phyloP scores from a whole-genome alignment of 2,888 invertebrate species.

The Amiota mariae region DNA sequence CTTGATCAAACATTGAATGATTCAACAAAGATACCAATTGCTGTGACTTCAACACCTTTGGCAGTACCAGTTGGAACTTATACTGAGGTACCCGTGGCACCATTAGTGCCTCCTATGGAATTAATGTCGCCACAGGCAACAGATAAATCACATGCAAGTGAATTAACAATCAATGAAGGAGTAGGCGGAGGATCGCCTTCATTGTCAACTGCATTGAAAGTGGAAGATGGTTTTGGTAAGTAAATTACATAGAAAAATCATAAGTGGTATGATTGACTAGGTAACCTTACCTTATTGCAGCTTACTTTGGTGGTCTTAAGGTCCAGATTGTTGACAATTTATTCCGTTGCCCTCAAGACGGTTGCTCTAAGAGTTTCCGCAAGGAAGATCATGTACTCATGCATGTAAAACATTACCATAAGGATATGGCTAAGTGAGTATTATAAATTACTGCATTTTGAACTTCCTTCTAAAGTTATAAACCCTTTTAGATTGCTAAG shows the following conservation, averaged over 20 bases:
- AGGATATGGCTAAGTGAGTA: slow-evolving; percentile 80
- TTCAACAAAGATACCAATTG: slow-evolving; percentile 35
- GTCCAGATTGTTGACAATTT: slow-evolving; percentile 82
- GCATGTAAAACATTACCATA: slow-evolving; percentile 96
- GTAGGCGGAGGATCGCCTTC: background rate
- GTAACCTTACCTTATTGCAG: slow-evolving; percentile 57
- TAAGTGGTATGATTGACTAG: too few relatives aligned
- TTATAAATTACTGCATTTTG: background rate
- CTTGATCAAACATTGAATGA: slow-evolving; percentile 43
- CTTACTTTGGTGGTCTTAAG: slow-evolving; percentile 77
- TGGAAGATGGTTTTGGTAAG: slow-evolving; percentile 69
- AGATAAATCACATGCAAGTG: slow-evolving; percentile 19
- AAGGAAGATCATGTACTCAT: slow-evolving; percentile 92
- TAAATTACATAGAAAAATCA: background rate
- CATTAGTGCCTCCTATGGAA: slow-evolving; percentile 67
- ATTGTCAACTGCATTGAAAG: background rate
- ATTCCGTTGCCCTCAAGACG: slow-evolving; percentile 84
- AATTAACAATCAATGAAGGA: slow-evolving; percentile 4
- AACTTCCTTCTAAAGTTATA: too few relatives aligned
- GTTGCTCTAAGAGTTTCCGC: slow-evolving; percentile 91
- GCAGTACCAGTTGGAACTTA: slow-evolving; percentile 44
- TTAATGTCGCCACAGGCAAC: slow-evolving; percentile 62
- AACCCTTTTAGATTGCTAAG: slow-evolving; percentile 75
- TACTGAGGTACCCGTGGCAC: slow-evolving; percentile 67
- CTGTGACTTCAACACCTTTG: slow-evolving; percentile 42